Base-by-base conservation (phyloP, 1,140 invertebrate genomes). In the Cryptotermes secundus region DNA sequence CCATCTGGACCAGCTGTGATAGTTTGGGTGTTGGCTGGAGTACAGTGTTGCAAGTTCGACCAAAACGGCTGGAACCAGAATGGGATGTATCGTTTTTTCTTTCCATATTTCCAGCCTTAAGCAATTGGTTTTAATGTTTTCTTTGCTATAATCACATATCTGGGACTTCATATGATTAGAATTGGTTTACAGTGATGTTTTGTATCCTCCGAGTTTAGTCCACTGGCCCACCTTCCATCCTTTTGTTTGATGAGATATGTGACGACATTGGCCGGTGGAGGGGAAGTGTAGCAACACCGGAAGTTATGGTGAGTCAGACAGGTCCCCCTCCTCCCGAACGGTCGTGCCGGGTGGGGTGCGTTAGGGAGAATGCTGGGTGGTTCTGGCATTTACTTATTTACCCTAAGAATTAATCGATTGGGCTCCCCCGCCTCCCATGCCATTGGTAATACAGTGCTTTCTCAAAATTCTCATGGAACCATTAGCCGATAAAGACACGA, bases 1-100 rank as follows among this genome's bases (percentile, higher is more conserved):
- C 59, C 59, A 72, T 72, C 59, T 72, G 59, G 59, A 72, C 59
- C 59, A 72, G 59, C 59, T 72, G 59, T 26, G 59, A 31, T 72
- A 31, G 59, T 72, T 65, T 72, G 59, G 59, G 59, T 72, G 59
- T 72, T 72, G 59, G 59, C 59, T 72, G 19, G 26, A 72, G 59
- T n/a, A 16, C 59, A 72, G 59, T 72, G 59, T 72, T 72, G 59
- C 59, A n/a, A 72, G 59, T 72, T 72, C 9, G 6, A 26, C 59
- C 59, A 72, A 72, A 72, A 16, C 45, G 14, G 1, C n/a, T 72
- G 59, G 59, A 72, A 72, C 26, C 14, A 4, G 26, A 31, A 72
- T 14, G n/a, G 59, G 59, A 6, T 0, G 59, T 3, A 14, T 31
- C 26, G n/a, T 72, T 31, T n/a, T 31, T 72, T 72, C 9, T 49